Evolutionary conservation across 1,140 invertebrate species (phyloP).

Genomic region (Cherax destructor): DNA sequence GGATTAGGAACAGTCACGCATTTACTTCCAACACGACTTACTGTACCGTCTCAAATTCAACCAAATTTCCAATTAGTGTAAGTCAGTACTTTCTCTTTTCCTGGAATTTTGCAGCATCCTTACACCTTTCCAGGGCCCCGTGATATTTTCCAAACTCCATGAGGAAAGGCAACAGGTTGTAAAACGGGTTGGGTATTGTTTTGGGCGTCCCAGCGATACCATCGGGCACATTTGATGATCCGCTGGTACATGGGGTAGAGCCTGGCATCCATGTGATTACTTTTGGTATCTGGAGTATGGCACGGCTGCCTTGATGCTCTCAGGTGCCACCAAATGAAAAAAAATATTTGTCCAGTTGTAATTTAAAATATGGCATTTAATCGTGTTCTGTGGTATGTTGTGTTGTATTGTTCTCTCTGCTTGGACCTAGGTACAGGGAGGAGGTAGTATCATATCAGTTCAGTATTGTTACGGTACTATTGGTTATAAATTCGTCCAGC

Average conservation of each 20-base stretch:
- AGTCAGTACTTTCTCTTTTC: too few relatives aligned
- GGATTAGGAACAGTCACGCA: too few relatives aligned
- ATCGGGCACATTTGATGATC: constrained; percentile 12
- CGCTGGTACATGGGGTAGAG: background rate
- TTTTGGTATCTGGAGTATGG: constrained; percentile 31
- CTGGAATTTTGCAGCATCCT: too few relatives aligned
- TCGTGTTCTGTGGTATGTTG: constrained; percentile 10
- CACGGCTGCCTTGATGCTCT: background rate
- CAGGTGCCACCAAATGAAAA: background rate
- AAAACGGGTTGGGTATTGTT: background rate
- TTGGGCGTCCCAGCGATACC: background rate
- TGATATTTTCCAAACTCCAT: background rate
- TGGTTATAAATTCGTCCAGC: too few relatives aligned
- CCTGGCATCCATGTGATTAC: constrained; percentile 32
- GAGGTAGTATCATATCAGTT: too few relatives aligned
- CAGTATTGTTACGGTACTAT: too few relatives aligned
- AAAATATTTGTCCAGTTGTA: constrained; percentile 2
- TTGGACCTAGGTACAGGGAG: too few relatives aligned
- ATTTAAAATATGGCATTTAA: constrained; percentile 23
- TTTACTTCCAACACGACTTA: too few relatives aligned
- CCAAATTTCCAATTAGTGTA: too few relatives aligned
- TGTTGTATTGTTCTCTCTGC: constrained; percentile 1
- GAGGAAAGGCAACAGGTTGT: background rate
- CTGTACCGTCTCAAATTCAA: too few relatives aligned
- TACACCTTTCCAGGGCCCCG: too few relatives aligned